Evolutionary conservation across 1,140 invertebrate species (phyloP).

Genomic region (Elysia chlorotica): DNA sequence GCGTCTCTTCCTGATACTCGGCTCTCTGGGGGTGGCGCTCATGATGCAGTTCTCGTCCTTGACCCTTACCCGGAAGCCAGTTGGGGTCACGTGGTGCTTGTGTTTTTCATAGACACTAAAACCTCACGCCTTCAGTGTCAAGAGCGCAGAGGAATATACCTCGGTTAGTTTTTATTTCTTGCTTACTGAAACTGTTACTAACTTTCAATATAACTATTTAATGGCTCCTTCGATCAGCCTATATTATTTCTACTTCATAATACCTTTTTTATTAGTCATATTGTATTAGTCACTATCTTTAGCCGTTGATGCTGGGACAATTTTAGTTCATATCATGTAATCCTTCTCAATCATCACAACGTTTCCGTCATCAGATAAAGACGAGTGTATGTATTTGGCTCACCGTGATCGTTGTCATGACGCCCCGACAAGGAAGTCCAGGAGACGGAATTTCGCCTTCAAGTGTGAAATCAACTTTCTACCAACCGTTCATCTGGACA

Average conservation of each 20-base stretch:
- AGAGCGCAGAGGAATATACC: conserved; percentile 41
- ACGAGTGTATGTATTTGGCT: conserved; percentile 57
- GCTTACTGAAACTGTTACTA: no score
- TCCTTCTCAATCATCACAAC: no score
- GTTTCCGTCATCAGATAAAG: conserved; percentile 34
- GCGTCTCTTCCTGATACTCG: conserved; percentile 62
- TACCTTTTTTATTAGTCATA: no score
- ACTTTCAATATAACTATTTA: no score
- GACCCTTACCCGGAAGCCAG: conserved; percentile 64
- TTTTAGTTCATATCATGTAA: no score
- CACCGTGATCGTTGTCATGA: conserved; percentile 60
- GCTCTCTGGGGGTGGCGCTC: conserved; percentile 46
- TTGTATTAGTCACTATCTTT: no score
- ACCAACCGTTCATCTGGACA: conserved; percentile 56
- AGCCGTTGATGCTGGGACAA: no score
- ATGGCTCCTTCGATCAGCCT: no score
- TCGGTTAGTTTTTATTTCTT: no score
- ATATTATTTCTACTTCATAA: no score
- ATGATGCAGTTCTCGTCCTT: conserved; percentile 63
- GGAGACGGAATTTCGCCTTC: conserved; percentile 49
- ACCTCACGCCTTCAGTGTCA: conserved; percentile 45
- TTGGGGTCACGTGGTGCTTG: conserved; percentile 65
- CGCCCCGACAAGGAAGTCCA: conserved; percentile 42
- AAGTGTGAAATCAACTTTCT: conserved; percentile 65
- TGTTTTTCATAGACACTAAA: conserved; percentile 63